These are phyloP conservation scores for Enteromius paludinosus DNA, from an alignment of 2,797 vertebrate species.

Conservation along the genomic window DNA sequence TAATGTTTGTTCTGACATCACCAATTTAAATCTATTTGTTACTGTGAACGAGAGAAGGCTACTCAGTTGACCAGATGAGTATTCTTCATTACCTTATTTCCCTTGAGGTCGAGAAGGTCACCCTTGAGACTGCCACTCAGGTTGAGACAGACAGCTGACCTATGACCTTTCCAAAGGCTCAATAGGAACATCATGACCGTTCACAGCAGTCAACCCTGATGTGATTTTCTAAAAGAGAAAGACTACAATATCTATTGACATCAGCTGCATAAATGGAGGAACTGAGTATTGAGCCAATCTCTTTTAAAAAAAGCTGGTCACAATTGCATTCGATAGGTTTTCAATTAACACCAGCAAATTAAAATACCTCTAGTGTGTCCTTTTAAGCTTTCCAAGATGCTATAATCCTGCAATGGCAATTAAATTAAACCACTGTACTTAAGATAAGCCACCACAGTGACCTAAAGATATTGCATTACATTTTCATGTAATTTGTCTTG, in stretches of 20 bases:
- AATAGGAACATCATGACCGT: conserved; percentile 58
- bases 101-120: conserved; percentile 62
- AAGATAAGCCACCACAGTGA: background rate
- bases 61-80: conserved; percentile 1
- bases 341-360: conserved; percentile 58
- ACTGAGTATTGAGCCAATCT: conserved; percentile 61
- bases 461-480: background rate
- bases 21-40: background rate
- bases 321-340: conserved; percentile 42
- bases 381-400: conserved; percentile 49
- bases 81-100: conserved; percentile 53
- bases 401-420: conserved; percentile 59
- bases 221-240: conserved; percentile 55
- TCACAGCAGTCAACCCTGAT: conserved; percentile 54
- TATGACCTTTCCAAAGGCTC: conserved; percentile 60
- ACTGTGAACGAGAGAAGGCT: conserved; percentile 13
- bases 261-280: conserved; percentile 29
- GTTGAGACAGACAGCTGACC: conserved; percentile 66
- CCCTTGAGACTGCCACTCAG: conserved; percentile 62
- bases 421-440: conserved; percentile 60
- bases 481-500: background rate
- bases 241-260: conserved; percentile 48
- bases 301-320: conserved; percentile 38
- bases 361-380: conserved; percentile 60
- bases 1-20: background rate